phyloP scores from a whole-genome alignment of 2,797 vertebrate species.

The Epinephelus coioides region DNA sequence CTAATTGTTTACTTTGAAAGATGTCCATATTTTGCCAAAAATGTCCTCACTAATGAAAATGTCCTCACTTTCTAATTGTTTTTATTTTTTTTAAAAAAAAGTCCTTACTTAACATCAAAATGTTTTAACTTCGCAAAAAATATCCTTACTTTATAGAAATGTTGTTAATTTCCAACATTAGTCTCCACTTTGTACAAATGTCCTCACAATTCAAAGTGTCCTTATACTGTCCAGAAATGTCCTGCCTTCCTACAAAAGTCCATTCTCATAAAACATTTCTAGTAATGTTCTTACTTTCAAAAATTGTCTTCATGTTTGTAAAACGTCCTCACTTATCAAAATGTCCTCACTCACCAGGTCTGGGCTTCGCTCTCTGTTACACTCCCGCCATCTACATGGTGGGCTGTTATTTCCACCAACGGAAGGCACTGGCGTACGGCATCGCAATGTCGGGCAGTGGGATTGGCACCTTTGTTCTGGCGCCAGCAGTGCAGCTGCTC shows the following conservation, averaged over 20 bases:
- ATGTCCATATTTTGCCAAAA: not conserved
- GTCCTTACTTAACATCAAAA: not conserved
- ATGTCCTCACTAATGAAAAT: too few species aligned
- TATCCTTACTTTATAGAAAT: too few species aligned
- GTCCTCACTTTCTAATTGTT: not conserved
- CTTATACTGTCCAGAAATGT: not conserved
- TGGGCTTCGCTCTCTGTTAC: conserved; percentile 96
- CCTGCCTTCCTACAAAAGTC: not conserved
- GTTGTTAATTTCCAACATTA: too few species aligned
- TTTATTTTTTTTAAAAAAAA: too few species aligned
- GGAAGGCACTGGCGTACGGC: conserved; percentile 93
- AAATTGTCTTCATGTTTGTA: not conserved
- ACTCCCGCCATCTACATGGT: conserved; percentile 95
- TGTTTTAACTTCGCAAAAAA: too few species aligned
- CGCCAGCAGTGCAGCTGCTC: conserved; percentile 92
- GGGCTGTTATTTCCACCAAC: conserved; percentile 92
- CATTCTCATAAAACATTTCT: too few species aligned
- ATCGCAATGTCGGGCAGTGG: conserved; percentile 96
- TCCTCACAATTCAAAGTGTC: not conserved
- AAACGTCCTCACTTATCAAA: not conserved
- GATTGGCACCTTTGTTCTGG: conserved; percentile 94
- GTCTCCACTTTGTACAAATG: too few species aligned
- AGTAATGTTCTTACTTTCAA: too few species aligned
- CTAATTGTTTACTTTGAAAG: too few species aligned
- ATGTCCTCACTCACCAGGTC: conserved; percentile 79